Evolutionary conservation across 1,140 invertebrate species (phyloP).

Genomic region (Lordiphosa collinella): DNA sequence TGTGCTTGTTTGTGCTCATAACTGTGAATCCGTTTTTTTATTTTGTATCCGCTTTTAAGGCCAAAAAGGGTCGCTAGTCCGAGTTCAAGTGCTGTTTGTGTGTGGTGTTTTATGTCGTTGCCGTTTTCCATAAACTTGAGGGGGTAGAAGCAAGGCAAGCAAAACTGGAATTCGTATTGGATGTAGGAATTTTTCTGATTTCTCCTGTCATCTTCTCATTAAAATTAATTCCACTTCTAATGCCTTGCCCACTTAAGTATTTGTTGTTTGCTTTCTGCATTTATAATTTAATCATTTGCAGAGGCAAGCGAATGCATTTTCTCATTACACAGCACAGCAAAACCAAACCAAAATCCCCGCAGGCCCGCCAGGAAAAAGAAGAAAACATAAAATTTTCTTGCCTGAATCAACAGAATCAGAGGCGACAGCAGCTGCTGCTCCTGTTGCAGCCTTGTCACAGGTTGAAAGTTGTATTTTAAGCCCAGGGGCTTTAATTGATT

Average conservation of each 20-base stretch:
- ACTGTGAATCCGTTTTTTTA: slow-evolving; percentile 74
- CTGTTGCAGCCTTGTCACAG: slow-evolving; percentile 4
- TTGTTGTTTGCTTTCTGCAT: slow-evolving; percentile 26
- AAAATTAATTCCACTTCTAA: slow-evolving; percentile 29
- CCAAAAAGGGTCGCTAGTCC: slow-evolving; percentile 21
- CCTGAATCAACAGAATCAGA: slow-evolving; percentile 3
- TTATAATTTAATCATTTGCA: slow-evolving; percentile 50
- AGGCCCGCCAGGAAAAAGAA: slow-evolving; percentile 8
- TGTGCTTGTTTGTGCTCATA: slow-evolving; percentile 66
- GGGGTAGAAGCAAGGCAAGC: background rate
- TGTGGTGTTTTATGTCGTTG: slow-evolving; percentile 22
- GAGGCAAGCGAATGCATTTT: slow-evolving; percentile 35
- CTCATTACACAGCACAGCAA: slow-evolving; percentile 29
- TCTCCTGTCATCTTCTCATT: slow-evolving; percentile 6
- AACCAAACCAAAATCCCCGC: slow-evolving; percentile 10
- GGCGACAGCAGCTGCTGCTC: background rate
- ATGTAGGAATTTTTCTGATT: background rate
- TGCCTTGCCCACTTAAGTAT: slow-evolving; percentile 7
- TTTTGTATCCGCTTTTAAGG: slow-evolving; percentile 35
- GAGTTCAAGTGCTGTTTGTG: slow-evolving; percentile 24
- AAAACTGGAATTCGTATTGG: background rate
- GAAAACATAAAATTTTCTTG: background rate
- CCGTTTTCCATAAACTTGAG: slow-evolving; percentile 16
- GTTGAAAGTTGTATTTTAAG: slow-evolving; percentile 7
- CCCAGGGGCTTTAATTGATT: slow-evolving; percentile 62